Evolutionary conservation across 1,140 invertebrate species (phyloP), one percentile per base, ranked within the genome.

Genomic region (Gryon sp.): DNA sequence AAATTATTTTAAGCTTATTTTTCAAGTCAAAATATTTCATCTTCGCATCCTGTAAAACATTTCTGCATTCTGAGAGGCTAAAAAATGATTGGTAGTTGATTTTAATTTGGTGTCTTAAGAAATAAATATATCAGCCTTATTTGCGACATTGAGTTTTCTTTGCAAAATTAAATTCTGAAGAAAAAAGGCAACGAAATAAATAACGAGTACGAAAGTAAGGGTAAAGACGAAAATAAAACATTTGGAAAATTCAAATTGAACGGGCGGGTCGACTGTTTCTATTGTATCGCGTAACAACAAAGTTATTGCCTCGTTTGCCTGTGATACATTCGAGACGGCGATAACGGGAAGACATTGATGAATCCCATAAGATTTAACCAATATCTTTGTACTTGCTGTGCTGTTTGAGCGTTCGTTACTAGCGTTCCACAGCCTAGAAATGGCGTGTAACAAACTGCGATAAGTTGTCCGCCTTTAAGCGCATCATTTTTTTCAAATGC

Each of bases 341-440:
- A 77, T 77, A 77, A 77, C 60, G 46, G 74, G 19, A 45, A 65
- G 74, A 76, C 73, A 76, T 76, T 76, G 73, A 76, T 69, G 65
- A 38, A 76, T 70, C 65, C 59, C 43, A 70, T 76, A 70, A 69
- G 65, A 69, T 70, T 69, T 62, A 65, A 38, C 73, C 73, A 76
- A 69, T 77, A 72, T 45, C 60, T 55, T 41, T 55, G 60, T 53
- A 66, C 50, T 53, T 8, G 41, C 53, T 30, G 15, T 53, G 65
- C 38, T 65, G 46, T 70, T 66, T 55, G 74, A 70, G 46, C 50
- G 74, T 76, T 76, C 66, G 65, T 76, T 76, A 76, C 60, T 16
- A 30, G 59, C 43, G 50, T 45, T 43, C 41, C 24, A 9, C 20
- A 5, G 34, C 7, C 28, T 52, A 41, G 74, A 59, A 76, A 70